Conservation (phyloP, 2,113 vertebrate genomes). For the Hyperoodon ampullatus region DNA sequence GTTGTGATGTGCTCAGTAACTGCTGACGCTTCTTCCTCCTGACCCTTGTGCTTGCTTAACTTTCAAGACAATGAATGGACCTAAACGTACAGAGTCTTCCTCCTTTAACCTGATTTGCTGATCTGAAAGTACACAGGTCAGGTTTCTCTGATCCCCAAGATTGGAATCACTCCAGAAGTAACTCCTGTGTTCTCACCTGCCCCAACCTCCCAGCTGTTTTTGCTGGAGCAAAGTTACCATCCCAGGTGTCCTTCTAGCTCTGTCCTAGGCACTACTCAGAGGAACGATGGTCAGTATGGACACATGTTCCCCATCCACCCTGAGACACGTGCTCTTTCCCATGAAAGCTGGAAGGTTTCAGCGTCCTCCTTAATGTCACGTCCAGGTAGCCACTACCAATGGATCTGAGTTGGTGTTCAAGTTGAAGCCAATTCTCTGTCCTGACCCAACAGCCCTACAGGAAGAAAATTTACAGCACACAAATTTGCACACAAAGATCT, state of each 20-base stretch:
- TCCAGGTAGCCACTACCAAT: background rate
- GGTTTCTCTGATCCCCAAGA: background rate
- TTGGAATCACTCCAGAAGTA: background rate
- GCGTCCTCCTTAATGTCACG: background rate
- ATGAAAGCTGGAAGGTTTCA: background rate
- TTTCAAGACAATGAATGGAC: background rate
- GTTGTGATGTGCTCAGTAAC: background rate
- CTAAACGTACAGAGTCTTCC: background rate
- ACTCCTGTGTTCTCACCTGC: background rate
- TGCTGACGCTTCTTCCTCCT: too few species aligned
- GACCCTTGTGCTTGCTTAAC: background rate
- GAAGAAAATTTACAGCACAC: background rate
- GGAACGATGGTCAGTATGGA: background rate
- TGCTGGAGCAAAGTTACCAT: background rate
- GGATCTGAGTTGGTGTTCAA: background rate
- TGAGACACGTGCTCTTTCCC: background rate
- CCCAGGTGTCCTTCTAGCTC: background rate
- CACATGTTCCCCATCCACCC: too few species aligned
- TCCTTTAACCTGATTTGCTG: background rate
- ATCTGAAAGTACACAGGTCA: background rate
- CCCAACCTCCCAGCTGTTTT: background rate
- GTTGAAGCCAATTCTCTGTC: background rate
- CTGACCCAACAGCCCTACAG: background rate
- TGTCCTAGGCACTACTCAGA: background rate
- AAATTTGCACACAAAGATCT: background rate